phyloP scores from a whole-genome alignment of 2,888 invertebrate genomes.

The Entomobrya multifasciata region DNA sequence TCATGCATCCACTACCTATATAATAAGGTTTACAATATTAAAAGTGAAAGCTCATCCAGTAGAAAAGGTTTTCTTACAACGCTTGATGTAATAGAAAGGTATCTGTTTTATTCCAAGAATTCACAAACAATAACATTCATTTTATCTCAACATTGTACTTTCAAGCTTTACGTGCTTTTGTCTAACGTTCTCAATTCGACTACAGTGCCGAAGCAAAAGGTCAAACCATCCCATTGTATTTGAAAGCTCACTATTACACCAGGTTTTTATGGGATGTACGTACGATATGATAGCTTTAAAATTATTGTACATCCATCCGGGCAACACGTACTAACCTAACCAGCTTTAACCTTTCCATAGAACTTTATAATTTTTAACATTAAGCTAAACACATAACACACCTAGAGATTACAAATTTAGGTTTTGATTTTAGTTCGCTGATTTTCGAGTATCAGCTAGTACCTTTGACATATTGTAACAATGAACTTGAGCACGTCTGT shows the following conservation, averaged over 20 bases:
- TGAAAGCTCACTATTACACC: background rate
- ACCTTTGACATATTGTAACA: too few relatives aligned
- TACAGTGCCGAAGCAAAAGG: background rate
- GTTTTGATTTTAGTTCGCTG: too few relatives aligned
- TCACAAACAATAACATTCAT: background rate
- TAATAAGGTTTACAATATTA: background rate
- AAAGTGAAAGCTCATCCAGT: conserved; percentile 29
- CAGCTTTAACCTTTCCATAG: too few relatives aligned
- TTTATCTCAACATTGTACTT: background rate
- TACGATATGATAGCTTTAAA: too few relatives aligned
- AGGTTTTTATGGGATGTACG: background rate
- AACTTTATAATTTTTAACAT: too few relatives aligned
- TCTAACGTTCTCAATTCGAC: conserved; percentile 25
- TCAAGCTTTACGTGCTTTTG: background rate
- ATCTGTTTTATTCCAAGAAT: background rate
- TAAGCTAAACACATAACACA: too few relatives aligned
- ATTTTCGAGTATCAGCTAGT: too few relatives aligned
- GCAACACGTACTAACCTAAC: too few relatives aligned
- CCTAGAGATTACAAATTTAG: too few relatives aligned
- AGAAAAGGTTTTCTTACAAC: background rate
- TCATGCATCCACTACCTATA: background rate
- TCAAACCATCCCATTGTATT: background rate
- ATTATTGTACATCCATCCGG: too few relatives aligned
- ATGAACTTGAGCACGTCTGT: too few relatives aligned
- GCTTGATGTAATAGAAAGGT: background rate